phyloP scores from a whole-genome alignment of 2,888 invertebrate genomes.

The Meiosimyza platycephala region DNA sequence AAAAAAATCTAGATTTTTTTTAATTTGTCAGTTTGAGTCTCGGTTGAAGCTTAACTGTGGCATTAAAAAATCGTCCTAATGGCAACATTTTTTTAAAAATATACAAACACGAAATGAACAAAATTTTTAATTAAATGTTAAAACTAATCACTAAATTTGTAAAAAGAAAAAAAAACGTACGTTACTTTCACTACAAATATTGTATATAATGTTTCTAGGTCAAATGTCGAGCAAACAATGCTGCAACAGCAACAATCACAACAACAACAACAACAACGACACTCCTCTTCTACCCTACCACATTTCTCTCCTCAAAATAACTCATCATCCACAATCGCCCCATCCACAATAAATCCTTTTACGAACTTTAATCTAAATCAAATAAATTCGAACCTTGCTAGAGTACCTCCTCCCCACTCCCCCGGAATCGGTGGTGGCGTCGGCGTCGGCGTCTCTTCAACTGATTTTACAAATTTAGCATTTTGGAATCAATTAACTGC shows the following conservation, averaged over 20 bases:
- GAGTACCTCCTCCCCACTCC: slow-evolving; percentile 37
- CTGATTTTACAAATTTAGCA: slow-evolving; percentile 61
- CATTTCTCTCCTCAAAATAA: slow-evolving; percentile 36
- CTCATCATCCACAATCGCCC: slow-evolving; percentile 40
- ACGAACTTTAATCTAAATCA: slow-evolving; percentile 24
- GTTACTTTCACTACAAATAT: slow-evolving; percentile 58
- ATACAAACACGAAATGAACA: slow-evolving; percentile 10
- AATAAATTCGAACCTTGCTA: slow-evolving; percentile 28
- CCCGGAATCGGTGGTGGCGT: slow-evolving; percentile 27
- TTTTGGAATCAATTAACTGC: slow-evolving; percentile 63
- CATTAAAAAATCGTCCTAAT: slow-evolving; percentile 8
- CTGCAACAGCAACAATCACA: slow-evolving; percentile 62
- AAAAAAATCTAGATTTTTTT: no score
- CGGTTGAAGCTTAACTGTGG: slow-evolving; percentile 5
- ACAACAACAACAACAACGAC: slow-evolving; percentile 53
- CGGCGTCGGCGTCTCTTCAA: slow-evolving; percentile 39
- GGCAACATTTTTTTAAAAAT: slow-evolving; percentile 21
- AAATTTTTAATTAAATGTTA: slow-evolving; percentile 27
- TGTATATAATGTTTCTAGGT: slow-evolving; percentile 69
- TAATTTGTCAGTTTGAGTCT: no score
- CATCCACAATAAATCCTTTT: slow-evolving; percentile 20
- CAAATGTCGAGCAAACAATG: slow-evolving; percentile 66
- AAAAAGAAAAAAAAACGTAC: slow-evolving; percentile 39
- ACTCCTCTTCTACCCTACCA: slow-evolving; percentile 30
- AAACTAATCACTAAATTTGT: slow-evolving; percentile 36